These are phyloP conservation scores for Hafferia zeledoni DNA, from an alignment of 2,797 vertebrate genomes.

Conservation along the genomic window DNA sequence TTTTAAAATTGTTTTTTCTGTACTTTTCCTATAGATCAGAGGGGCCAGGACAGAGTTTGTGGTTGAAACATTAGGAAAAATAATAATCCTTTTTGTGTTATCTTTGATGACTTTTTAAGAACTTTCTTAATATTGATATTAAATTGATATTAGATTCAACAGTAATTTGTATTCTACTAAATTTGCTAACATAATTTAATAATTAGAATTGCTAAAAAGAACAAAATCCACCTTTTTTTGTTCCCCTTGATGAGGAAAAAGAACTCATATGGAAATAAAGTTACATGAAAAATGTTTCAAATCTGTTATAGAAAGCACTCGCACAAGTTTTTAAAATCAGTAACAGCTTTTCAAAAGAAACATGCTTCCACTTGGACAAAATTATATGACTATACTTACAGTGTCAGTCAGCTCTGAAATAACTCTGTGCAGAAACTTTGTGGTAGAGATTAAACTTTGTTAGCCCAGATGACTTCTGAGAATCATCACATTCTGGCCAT, in stretches of 20 bases:
- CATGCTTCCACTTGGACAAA: neutral
- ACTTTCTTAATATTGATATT: neutral
- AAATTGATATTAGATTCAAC: neutral
- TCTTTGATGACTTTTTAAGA: neutral
- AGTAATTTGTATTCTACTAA: neutral
- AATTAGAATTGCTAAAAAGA: neutral
- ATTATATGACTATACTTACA: neutral
- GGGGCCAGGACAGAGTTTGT: neutral
- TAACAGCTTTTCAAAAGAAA: neutral
- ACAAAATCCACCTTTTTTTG: neutral
- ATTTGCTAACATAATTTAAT: neutral
- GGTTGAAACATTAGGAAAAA: neutral
- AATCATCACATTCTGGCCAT: neutral
- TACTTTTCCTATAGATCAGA: neutral
- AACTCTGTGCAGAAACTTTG: neutral
- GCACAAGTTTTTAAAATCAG: neutral
- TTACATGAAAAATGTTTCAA: neutral
- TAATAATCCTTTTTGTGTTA: neutral
- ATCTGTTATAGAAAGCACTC: neutral
- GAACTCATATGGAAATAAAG: slow-evolving; percentile 19
- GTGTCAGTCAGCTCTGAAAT: neutral
- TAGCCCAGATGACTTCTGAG: neutral
- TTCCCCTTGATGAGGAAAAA: neutral
- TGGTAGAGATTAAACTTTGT: neutral
- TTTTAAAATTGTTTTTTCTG: neutral